Evolutionary conservation across 2,797 vertebrate genomes (phyloP).

Genomic region (Acestrorhynchus altus): DNA sequence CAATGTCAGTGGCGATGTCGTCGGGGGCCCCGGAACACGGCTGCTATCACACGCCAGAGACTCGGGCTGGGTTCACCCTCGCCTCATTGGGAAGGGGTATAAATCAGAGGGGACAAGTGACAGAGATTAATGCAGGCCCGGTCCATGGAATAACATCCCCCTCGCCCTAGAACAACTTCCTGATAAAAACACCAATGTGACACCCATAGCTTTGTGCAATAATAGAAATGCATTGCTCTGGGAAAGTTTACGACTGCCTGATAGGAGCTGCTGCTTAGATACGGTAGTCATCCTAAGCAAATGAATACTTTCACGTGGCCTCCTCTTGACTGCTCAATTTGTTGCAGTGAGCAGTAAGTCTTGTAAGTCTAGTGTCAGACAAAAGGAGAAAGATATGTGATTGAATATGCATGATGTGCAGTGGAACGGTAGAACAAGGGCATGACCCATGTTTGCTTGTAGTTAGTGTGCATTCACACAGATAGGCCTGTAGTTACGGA

Average conservation of each 20-base stretch:
- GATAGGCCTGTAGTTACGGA: not conserved
- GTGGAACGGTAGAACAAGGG: slow-evolving; percentile 34
- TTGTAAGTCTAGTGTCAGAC: slow-evolving; percentile 65
- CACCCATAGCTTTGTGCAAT: slow-evolving; percentile 73
- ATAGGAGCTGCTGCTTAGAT: slow-evolving; percentile 64
- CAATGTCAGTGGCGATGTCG: slow-evolving; percentile 82
- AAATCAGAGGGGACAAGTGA: slow-evolving; percentile 87
- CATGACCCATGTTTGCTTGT: slow-evolving; percentile 53
- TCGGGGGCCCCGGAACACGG: slow-evolving; percentile 74
- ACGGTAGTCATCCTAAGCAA: slow-evolving; percentile 68
- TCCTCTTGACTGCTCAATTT: slow-evolving; percentile 58
- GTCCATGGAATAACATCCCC: slow-evolving; percentile 76
- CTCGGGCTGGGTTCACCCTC: slow-evolving; percentile 70
- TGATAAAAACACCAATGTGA: slow-evolving; percentile 78
- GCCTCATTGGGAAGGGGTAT: slow-evolving; percentile 77
- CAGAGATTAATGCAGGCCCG: slow-evolving; percentile 77
- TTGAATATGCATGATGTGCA: slow-evolving; percentile 71
- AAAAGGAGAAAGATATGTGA: slow-evolving; percentile 57
- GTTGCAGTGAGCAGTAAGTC: slow-evolving; percentile 62
- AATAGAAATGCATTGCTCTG: slow-evolving; percentile 80
- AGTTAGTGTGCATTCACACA: not conserved
- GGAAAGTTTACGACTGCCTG: slow-evolving; percentile 72
- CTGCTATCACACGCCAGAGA: slow-evolving; percentile 75
- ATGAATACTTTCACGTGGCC: slow-evolving; percentile 69
- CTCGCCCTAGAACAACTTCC: slow-evolving; percentile 76